These are phyloP conservation scores for Apodemus sylvaticus DNA, from an alignment of 2,113 vertebrate species.

Conservation along the genomic window DNA sequence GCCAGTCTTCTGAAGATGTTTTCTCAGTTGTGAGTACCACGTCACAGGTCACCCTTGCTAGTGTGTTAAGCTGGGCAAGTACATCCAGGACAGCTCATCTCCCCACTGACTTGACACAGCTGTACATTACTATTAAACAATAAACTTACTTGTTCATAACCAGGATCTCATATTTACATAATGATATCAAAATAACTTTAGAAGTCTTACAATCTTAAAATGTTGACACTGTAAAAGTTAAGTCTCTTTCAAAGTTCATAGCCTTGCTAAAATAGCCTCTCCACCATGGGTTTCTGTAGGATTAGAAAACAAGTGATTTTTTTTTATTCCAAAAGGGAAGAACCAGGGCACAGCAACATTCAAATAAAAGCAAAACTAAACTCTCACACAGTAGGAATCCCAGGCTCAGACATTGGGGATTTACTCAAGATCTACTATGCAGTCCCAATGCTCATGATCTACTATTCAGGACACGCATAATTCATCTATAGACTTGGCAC, in stretches of 20 bases:
- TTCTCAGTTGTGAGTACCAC: background rate
- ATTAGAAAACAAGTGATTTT: background rate
- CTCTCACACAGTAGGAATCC: too few species aligned
- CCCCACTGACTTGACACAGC: background rate
- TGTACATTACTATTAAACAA: background rate
- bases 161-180: background rate
- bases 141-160: background rate
- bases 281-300: background rate
- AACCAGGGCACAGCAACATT: background rate
- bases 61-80: background rate
- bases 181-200: background rate
- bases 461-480: background rate
- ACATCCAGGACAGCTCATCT: too few species aligned
- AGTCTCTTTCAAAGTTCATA: background rate
- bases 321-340: background rate
- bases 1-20: background rate
- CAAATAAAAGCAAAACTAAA: background rate
- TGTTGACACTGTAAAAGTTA: background rate
- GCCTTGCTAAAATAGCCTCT: background rate
- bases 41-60: background rate
- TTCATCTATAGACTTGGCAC: background rate
- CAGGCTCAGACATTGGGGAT: background rate
- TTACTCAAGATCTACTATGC: background rate
- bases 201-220: background rate
- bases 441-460: too few species aligned